These are phyloP conservation scores for Metacarcinus magister DNA, from an alignment of 2,888 invertebrate genomes.

Conservation along the genomic window DNA sequence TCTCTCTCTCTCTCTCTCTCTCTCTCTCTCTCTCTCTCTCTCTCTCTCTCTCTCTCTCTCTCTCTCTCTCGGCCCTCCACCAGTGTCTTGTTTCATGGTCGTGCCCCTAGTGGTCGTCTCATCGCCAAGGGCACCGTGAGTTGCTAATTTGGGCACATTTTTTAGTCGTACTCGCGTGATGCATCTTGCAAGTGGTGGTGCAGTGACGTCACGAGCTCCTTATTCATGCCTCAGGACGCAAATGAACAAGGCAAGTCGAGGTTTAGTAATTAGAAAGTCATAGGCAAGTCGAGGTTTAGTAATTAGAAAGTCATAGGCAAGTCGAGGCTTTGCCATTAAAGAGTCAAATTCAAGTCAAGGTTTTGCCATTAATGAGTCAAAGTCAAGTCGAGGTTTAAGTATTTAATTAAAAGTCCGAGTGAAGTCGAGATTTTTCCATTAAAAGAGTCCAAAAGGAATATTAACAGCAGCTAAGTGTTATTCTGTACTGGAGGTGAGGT, in stretches of 20 bases:
- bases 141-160: background rate
- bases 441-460: background rate
- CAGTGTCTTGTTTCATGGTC: no score
- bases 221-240: no score
- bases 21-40: slow-evolving; percentile 26
- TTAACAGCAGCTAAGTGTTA: no score
- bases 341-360: background rate
- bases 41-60: slow-evolving; percentile 26
- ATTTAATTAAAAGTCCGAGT: no score
- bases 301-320: background rate
- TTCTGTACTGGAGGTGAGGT: no score
- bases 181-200: background rate
- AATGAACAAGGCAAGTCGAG: no score
- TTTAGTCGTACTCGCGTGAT: background rate
- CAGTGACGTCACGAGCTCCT: background rate
- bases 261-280: background rate
- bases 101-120: background rate
- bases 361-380: background rate
- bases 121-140: slow-evolving; percentile 26
- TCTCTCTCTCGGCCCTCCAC: background rate
- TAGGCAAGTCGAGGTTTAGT: no score
- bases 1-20: background rate
- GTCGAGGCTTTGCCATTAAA: no score
- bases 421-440: no score
- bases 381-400: no score